These are phyloP conservation scores for Podarcis muralis DNA, from an alignment of 2,113 vertebrate genomes.

Conservation along the genomic window DNA sequence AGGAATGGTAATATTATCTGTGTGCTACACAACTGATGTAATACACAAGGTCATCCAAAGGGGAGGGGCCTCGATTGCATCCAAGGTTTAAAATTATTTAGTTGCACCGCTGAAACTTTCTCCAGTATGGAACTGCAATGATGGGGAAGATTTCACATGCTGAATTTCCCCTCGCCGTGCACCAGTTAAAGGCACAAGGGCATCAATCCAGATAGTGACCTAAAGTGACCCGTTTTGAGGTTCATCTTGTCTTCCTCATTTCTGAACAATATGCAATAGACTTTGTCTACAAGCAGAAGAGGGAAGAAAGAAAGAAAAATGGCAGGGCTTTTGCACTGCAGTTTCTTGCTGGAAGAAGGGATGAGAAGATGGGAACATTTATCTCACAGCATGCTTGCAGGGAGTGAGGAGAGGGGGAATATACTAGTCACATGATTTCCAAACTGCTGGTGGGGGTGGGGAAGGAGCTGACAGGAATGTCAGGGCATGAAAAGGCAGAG, in stretches of 20 bases:
- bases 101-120: neutral
- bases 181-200: neutral
- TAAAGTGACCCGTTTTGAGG: neutral
- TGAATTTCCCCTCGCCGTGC: neutral
- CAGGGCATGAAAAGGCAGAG: conserved; percentile 35
- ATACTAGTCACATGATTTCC: neutral
- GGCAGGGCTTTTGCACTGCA: neutral
- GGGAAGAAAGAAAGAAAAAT: conserved; percentile 24
- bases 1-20: no score
- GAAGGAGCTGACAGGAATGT: conserved; percentile 31
- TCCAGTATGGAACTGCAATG: neutral
- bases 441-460: conserved; percentile 21
- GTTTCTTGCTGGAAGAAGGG: neutral
- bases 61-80: no score
- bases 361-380: conserved; percentile 8
- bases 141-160: neutral
- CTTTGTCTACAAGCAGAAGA: neutral
- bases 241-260: neutral
- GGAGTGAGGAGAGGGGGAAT: conserved; percentile 2
- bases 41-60: no score
- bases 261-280: neutral
- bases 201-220: neutral
- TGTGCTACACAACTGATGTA: no score
- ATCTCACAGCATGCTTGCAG: neutral
- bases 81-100: no score